Evolutionary conservation across 2,888 invertebrate genomes (phyloP).

Genomic region (Agrypnus murinus): DNA sequence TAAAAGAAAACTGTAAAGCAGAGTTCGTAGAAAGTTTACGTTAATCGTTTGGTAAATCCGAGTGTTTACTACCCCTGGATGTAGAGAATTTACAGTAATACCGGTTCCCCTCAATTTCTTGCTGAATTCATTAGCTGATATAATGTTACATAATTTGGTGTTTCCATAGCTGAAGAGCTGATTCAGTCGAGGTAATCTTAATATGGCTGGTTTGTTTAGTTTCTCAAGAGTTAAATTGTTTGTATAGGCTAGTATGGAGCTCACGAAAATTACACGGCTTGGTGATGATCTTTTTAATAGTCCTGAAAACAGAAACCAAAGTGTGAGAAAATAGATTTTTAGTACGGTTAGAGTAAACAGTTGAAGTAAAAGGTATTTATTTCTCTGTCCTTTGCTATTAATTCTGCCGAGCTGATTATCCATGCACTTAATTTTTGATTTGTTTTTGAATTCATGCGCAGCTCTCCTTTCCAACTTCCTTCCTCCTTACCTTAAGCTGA

Average conservation of each 20-base stretch:
- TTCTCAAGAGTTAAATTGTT: constrained; percentile 51
- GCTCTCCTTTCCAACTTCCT: too few species aligned
- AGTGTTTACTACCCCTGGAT: constrained; percentile 67
- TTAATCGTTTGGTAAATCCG: constrained; percentile 56
- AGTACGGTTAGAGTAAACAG: neutral
- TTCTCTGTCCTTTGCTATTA: too few species aligned
- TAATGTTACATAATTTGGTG: constrained; percentile 67
- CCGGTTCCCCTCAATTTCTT: constrained; percentile 62
- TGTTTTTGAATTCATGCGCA: too few species aligned
- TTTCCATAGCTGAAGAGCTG: constrained; percentile 66
- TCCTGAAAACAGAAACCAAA: too few species aligned
- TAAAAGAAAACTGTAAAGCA: too few species aligned
- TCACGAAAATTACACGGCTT: neutral
- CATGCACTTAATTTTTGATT: too few species aligned
- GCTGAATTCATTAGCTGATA: constrained; percentile 66
- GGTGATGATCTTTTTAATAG: too few species aligned
- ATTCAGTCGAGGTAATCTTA: neutral
- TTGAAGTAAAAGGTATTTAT: neutral
- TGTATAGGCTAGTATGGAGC: constrained; percentile 53
- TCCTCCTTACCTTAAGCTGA: too few species aligned
- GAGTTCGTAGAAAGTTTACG: too few species aligned
- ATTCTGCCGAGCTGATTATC: too few species aligned
- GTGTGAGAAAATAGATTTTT: neutral
- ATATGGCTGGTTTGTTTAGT: constrained; percentile 43
- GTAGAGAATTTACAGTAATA: constrained; percentile 67